These are phyloP conservation scores for Osedax fenrisi DNA, from an alignment of 2,888 invertebrate species.

Conservation along the genomic window DNA sequence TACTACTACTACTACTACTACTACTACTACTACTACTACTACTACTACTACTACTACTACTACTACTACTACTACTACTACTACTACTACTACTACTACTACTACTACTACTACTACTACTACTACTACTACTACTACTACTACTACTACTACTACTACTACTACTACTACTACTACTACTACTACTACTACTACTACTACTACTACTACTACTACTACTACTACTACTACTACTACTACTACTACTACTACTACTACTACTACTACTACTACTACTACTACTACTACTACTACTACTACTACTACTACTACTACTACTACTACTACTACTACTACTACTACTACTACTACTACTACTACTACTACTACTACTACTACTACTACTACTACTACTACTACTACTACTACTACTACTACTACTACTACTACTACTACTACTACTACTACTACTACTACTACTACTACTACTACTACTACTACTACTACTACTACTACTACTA, in stretches of 20 bases:
- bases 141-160: too few species aligned
- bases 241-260: neutral
- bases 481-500: neutral
- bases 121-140: too few species aligned
- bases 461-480: neutral
- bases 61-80: too few species aligned
- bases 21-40: too few species aligned
- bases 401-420: neutral
- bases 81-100: too few species aligned
- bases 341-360: neutral
- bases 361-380: neutral
- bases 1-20: too few species aligned
- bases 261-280: neutral
- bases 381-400: neutral
- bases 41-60: too few species aligned
- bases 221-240: too few species aligned
- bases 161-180: too few species aligned
- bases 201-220: too few species aligned
- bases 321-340: neutral
- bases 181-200: too few species aligned
- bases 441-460: neutral
- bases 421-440: neutral
- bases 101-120: too few species aligned
- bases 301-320: neutral
- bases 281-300: neutral